phyloP scores from a whole-genome alignment of 2,888 invertebrate genomes.

The Phasia obesa region DNA sequence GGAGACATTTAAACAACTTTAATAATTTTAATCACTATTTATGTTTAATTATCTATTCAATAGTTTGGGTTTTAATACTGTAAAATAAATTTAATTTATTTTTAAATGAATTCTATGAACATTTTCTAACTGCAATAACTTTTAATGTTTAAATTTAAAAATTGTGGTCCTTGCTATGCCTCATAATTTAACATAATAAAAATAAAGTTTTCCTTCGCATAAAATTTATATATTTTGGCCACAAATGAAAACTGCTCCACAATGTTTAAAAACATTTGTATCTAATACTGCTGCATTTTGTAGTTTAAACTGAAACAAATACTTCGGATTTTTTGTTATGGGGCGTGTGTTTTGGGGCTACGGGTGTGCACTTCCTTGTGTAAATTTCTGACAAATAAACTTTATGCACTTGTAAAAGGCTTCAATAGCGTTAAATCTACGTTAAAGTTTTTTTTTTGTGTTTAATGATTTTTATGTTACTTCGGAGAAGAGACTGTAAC shows the following conservation, averaged over 20 bases:
- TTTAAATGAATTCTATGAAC: no score
- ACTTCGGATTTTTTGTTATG: not conserved
- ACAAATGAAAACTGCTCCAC: conserved; percentile 1
- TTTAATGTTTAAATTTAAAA: no score
- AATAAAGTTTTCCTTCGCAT: not conserved
- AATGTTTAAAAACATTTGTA: conserved; percentile 16
- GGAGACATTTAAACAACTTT: no score
- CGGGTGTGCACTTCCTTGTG: conserved; percentile 20
- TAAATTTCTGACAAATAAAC: conserved; percentile 37
- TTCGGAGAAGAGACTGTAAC: not conserved
- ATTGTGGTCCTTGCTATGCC: no score
- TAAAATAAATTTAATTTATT: no score
- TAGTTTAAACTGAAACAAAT: conserved; percentile 6
- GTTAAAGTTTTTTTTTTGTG: conserved; percentile 12
- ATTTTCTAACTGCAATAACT: no score
- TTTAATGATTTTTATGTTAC: not conserved
- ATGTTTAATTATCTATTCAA: no score
- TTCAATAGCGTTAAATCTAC: conserved; percentile 26
- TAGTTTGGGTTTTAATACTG: no score
- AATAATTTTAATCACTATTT: no score
- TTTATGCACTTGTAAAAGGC: conserved; percentile 43
- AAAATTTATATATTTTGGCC: not conserved
- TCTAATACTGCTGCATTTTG: conserved; percentile 16
- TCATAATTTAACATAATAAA: no score
- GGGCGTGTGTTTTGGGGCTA: not conserved